Base-by-base conservation (phyloP, 2,888 invertebrate species). In the Eupithecia subfuscata region DNA sequence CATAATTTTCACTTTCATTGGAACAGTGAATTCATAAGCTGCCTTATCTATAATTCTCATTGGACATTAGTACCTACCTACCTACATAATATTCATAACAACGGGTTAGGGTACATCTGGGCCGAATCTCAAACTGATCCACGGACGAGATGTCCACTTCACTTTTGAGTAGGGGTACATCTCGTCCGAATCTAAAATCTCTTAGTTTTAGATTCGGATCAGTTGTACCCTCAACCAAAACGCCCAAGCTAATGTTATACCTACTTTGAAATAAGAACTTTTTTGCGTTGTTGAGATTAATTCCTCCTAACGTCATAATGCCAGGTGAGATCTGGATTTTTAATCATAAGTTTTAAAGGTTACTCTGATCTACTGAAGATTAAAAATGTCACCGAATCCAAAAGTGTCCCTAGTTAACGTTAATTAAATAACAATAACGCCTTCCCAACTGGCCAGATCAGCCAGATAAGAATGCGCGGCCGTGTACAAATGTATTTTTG, bases 401-500 rank as follows among this genome's bases (percentile, higher is more conserved):
- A 67, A 67, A 30, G 11, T 18, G 30, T 43, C 56, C 52, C 63
- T 65, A 65, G 48, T 63, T 76, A 70, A 69, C 68, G 70, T 56
- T 84, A 84, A 87, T 85, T 87, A 86, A 80, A 82, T 76, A 81
- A 87, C 85, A 86, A 85, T 85, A 83, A 83, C 83, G 83, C 84
- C 84, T 85, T 86, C 81, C 84, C 80, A 83, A 74, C 79, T 75
- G 80, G 80, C 82, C 83, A 84, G 82, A 84, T 82, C 83, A 80
- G 78, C 78, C 76, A 81, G 79, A 75, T 85, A 86, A 88, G 87
- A 91, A 88, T 88, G 89, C 88, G 91, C 84, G 92, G 90, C 85
- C 89, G 85, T 87, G 89, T 89, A 67, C 37, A 86, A 89, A 90
- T 87, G 86, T 92, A 91, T 91, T 92, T 91, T 89, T 86, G 89